phyloP scores from a whole-genome alignment of 2,113 vertebrate species.

The Hippocampus comes region DNA sequence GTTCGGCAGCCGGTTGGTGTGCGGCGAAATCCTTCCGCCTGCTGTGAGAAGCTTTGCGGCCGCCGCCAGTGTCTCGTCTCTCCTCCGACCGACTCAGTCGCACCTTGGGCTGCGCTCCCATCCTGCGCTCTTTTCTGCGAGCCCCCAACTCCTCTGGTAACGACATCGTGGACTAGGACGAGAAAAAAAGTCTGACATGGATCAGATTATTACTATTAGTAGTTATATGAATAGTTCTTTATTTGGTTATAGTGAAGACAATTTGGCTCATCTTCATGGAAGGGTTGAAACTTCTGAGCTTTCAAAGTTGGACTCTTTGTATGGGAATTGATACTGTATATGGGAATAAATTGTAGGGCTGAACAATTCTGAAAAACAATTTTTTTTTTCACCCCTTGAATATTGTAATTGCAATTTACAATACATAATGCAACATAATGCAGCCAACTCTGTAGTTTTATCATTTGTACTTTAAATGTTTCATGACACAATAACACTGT shows the following conservation, averaged over 20 bases:
- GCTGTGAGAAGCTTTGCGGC: slow-evolving; percentile 55
- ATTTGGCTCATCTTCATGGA: neutral
- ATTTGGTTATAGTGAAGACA: neutral
- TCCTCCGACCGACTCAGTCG: slow-evolving; percentile 75
- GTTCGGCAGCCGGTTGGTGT: slow-evolving; percentile 48
- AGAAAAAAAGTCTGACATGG: neutral
- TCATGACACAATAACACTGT: no score
- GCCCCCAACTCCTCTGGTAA: slow-evolving; percentile 64
- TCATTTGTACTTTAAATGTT: no score
- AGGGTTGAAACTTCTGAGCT: neutral
- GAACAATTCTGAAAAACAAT: no score
- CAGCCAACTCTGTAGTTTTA: no score
- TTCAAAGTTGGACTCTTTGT: no score
- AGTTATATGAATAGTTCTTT: neutral
- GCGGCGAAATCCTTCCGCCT: slow-evolving; percentile 68
- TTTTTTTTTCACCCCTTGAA: no score
- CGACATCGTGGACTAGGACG: slow-evolving; percentile 62
- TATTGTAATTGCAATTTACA: no score
- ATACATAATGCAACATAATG: no score
- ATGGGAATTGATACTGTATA: neutral
- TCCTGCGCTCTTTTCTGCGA: slow-evolving; percentile 64
- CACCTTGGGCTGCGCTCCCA: slow-evolving; percentile 77
- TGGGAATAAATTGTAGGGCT: no score
- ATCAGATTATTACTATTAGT: neutral
- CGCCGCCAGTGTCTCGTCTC: slow-evolving; percentile 54